Conservation (phyloP, 2,888 invertebrate genomes). For the Drosophila phalerata region DNA sequence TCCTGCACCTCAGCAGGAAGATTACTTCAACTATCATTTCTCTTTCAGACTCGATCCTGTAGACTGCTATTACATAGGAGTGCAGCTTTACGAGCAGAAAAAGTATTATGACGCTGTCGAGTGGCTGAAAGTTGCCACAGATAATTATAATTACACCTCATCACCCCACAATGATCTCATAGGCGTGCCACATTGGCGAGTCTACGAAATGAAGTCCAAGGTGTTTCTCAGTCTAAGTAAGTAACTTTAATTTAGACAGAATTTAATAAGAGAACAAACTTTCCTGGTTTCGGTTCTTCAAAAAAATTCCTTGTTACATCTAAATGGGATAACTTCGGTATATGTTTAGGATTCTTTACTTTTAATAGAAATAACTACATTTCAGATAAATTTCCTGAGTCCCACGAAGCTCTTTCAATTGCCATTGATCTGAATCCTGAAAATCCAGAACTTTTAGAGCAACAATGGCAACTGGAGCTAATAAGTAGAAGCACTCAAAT, state of each 20-base stretch:
- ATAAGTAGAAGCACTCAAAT: background rate
- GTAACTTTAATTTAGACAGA: background rate
- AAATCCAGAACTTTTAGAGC: conserved; percentile 21
- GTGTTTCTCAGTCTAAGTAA: conserved; percentile 30
- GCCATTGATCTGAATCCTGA: conserved; percentile 28
- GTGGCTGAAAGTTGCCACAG: conserved; percentile 50
- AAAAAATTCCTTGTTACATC: no score
- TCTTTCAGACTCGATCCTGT: conserved; percentile 10
- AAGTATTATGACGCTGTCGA: conserved; percentile 37
- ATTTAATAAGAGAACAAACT: background rate
- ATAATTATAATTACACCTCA: conserved; percentile 35
- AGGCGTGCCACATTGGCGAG: conserved; percentile 31
- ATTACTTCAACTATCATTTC: background rate
- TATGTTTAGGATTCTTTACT: no score
- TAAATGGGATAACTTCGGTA: no score
- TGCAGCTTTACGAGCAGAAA: conserved; percentile 27
- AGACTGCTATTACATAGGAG: conserved; percentile 60
- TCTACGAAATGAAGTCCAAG: conserved; percentile 39
- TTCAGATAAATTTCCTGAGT: conserved; percentile 21
- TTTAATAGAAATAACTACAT: no score
- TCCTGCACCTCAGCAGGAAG: background rate
- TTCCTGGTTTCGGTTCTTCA: no score
- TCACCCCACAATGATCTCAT: conserved; percentile 28
- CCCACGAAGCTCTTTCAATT: background rate
- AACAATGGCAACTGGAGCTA: background rate